phyloP scores from a whole-genome alignment of 2,113 vertebrate genomes.

The Colistium nudipinnis region DNA sequence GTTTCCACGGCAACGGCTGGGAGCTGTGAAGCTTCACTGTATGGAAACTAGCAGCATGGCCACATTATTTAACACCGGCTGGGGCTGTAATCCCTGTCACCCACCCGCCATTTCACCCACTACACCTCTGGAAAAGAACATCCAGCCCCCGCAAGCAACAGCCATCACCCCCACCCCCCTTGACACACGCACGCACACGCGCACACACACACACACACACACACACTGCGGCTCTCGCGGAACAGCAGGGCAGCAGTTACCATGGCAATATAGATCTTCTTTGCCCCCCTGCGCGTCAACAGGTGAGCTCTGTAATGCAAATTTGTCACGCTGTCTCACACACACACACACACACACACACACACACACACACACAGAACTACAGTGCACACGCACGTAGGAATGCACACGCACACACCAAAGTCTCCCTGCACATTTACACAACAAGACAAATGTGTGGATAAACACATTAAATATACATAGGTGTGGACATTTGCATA shows the following conservation, averaged over 20 bases:
- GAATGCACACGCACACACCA: constrained; percentile 12
- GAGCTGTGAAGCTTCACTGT: constrained; percentile 51
- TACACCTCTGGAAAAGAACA: constrained; percentile 66
- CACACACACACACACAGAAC: constrained; percentile 9
- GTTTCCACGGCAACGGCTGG: constrained; percentile 74
- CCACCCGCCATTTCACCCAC: constrained; percentile 57
- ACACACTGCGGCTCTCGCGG: constrained; percentile 19
- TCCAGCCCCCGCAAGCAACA: constrained; percentile 47
- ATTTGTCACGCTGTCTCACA: constrained; percentile 55
- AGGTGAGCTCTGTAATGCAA: constrained; percentile 69
- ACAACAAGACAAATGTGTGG: neutral
- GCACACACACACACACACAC: constrained; percentile 19
- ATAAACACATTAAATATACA: neutral
- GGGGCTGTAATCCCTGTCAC: constrained; percentile 71
- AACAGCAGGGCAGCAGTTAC: constrained; percentile 67
- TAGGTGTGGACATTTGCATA: neutral
- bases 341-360: neutral
- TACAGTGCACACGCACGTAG: too few species aligned
- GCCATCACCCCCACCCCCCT: neutral
- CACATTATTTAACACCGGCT: constrained; percentile 64
- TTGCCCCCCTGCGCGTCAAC: constrained; percentile 53
- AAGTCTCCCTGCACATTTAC: neutral
- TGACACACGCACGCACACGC: constrained; percentile 9
- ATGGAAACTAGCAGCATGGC: constrained; percentile 37
- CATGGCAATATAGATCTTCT: constrained; percentile 69